Conservation (phyloP, 1,140 invertebrate genomes). For the Palaemon carinicauda region DNA sequence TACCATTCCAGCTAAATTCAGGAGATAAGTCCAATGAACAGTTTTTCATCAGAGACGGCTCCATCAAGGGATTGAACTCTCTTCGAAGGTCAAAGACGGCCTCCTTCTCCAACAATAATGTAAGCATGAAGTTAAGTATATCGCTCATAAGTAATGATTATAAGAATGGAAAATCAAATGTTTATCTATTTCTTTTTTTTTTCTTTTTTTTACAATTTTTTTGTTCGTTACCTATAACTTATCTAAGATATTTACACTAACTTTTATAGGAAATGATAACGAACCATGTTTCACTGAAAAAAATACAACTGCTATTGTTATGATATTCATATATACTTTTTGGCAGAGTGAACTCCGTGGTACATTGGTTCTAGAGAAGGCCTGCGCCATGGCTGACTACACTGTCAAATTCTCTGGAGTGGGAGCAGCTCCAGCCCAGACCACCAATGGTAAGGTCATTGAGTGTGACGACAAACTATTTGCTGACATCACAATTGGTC, state of each 20-base stretch:
- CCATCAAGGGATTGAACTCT: neutral
- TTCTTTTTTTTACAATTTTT: neutral
- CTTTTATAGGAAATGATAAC: too few relatives aligned
- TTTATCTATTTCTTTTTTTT: neutral
- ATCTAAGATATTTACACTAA: neutral
- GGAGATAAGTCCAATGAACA: neutral
- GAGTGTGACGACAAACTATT: slow-evolving; percentile 14
- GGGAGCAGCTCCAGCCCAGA: neutral
- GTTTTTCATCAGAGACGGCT: neutral
- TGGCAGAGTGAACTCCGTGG: neutral
- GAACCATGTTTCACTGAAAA: neutral
- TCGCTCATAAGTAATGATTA: too few relatives aligned
- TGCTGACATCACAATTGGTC: neutral
- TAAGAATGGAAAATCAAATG: too few relatives aligned
- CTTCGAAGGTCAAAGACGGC: slow-evolving; percentile 11
- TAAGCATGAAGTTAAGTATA: neutral
- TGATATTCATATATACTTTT: too few relatives aligned
- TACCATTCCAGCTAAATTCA: neutral
- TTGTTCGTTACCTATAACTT: too few relatives aligned
- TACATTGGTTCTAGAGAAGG: neutral
- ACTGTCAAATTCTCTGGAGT: neutral
- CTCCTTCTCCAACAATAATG: neutral
- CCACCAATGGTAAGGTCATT: neutral
- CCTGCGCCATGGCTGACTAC: neutral
- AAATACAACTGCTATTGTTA: too few relatives aligned